Conservation (phyloP, 2,888 invertebrate genomes). For the Tenthredo amoena region DNA sequence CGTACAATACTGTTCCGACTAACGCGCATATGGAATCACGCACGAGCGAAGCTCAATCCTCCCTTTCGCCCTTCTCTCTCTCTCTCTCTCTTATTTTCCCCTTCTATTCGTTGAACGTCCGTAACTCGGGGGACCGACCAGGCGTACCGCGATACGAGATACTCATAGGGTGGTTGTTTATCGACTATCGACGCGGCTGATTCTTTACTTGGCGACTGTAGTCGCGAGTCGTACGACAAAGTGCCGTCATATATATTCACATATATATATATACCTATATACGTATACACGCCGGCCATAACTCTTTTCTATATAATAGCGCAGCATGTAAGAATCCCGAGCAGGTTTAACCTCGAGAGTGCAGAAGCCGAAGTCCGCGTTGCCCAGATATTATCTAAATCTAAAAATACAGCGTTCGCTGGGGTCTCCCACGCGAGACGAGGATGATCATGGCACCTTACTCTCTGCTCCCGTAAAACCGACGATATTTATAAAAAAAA, state of each 20-base stretch:
- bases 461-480: neutral
- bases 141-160: neutral
- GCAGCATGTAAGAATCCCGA: neutral
- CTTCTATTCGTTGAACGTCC: neutral
- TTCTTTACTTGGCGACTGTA: neutral
- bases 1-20: neutral
- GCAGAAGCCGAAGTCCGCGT: slow-evolving; percentile 37
- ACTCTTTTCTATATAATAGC: neutral
- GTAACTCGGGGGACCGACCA: neutral
- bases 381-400: slow-evolving; percentile 52
- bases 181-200: slow-evolving; percentile 16
- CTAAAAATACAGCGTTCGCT: slow-evolving; percentile 51
- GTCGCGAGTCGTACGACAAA: neutral
- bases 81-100: neutral
- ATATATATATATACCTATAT: slow-evolving; percentile 6
- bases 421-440: slow-evolving; percentile 30
- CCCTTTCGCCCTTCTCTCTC: neutral
- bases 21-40: neutral
- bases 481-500: neutral
- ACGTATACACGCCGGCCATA: slow-evolving; percentile 39
- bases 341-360: slow-evolving; percentile 48
- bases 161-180: slow-evolving; percentile 29
- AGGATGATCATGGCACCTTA: neutral
- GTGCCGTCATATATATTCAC: neutral
- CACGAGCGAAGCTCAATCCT: neutral